A percentile compares a stretch with the other conserved stretches of the same genome.
Conservation (phyloP, 2,113 vertebrate species). For the Epinephelus cyanopodus region DNA sequence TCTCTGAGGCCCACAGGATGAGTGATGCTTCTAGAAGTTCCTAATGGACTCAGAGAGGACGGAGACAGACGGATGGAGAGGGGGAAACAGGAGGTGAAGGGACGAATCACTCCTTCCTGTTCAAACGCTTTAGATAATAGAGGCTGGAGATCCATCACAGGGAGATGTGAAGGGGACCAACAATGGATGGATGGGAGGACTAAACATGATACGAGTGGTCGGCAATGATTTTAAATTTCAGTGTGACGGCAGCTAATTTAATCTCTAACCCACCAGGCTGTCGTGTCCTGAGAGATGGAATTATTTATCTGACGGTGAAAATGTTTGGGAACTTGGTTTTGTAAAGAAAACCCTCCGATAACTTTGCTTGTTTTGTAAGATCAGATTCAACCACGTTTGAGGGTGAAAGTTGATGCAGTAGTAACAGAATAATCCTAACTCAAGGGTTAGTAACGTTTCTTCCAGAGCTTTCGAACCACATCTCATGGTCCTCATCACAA, state of each 20-base stretch:
- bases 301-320: neutral
- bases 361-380: neutral
- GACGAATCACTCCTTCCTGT: constrained; percentile 30
- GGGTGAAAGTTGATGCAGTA: neutral
- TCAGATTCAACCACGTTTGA: neutral
- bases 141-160: constrained; percentile 42
- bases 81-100: constrained; percentile 17
- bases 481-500: too few species aligned
- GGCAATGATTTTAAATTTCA: neutral
- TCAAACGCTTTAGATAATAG: constrained; percentile 48
- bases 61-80: constrained; percentile 34
- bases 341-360: too few species aligned
- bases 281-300: neutral
- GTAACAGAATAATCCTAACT: too few species aligned
- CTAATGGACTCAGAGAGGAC: constrained; percentile 51
- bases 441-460: too few species aligned
- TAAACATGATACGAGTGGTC: neutral
- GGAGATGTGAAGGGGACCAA: neutral
- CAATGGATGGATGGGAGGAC: neutral
- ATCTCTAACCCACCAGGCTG: neutral
- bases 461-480: too few species aligned
- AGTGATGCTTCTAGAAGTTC: constrained; percentile 34
- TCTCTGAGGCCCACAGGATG: constrained; percentile 25
- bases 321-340: neutral
- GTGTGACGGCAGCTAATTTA: neutral